Evolutionary conservation across 2,113 vertebrate genomes (phyloP), one percentile per base, ranked within the genome.

Genomic region (Balaeniceps rex): DNA sequence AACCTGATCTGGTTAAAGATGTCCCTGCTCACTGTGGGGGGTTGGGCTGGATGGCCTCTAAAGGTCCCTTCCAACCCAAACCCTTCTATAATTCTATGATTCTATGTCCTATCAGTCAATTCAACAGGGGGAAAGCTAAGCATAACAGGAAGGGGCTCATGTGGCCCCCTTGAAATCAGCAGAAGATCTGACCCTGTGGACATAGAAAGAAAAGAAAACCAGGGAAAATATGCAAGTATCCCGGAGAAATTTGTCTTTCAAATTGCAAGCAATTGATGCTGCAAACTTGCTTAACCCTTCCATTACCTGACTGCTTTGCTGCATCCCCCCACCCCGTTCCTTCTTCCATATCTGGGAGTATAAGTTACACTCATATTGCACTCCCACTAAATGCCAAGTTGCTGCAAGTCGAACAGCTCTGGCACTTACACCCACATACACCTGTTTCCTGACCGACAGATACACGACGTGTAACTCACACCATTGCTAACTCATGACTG

Each of bases 391-490:
- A 92, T 87, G 58, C 74, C 86, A 94, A 82, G 47, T 68, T 87
- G 60, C 57, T 88, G 65, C 70, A 89, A 90, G 87, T 81, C 57
- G 4, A 95, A 94, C 63, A 96, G 92, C 49, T 97, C 87, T 95
- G 95, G 76, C 81, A 93, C 83, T 81, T 86, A 94, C 72, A 88
- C 87, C 74, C 88, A 92, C 78, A 6, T 76, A 84, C 83, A 94
- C 84, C 90, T 96, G 81, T 93, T 93, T 97, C 81, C 90, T 88
- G 90, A 88, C 84, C 78, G 24, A 85, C 61, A 92, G 74, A 83
- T 80, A 83, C 28, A 68, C 14, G 52, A 83, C 0, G 14, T 76
- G 57, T 81, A 94, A 82, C 36, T 95, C 82, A 80, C 60, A 86
- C 84, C 64, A 63, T 25, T 51, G 24, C 33, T 76, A 91, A 49